These are phyloP conservation scores for Amphiprion clarkii DNA, from an alignment of 2,797 vertebrate species.

Conservation along the genomic window DNA sequence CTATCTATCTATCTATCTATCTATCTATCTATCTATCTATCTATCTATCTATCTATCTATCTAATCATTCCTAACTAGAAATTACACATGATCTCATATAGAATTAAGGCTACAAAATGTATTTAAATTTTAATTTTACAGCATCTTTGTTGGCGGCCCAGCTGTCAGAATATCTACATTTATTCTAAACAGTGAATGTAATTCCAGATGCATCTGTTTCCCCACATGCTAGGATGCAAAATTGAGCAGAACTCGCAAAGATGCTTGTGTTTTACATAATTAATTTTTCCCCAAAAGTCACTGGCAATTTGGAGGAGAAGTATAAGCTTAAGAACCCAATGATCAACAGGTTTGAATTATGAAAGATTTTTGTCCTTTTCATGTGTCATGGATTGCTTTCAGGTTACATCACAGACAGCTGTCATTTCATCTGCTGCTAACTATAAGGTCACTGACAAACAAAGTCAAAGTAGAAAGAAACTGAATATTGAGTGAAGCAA, in stretches of 20 bases:
- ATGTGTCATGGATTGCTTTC: conserved; percentile 36
- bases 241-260: not conserved
- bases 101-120: too few species aligned
- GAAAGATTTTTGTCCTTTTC: conserved; percentile 20
- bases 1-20: too few species aligned
- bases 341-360: conserved; percentile 1
- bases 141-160: not conserved
- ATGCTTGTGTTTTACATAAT: conserved; percentile 8
- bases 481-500: conserved; percentile 17
- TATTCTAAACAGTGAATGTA: too few species aligned
- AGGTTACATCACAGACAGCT: conserved; percentile 55
- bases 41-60: too few species aligned
- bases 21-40: too few species aligned
- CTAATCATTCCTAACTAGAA: too few species aligned
- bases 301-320: not conserved
- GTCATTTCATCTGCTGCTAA: conserved; percentile 44
- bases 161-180: not conserved
- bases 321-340: not conserved
- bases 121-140: too few species aligned
- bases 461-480: conserved; percentile 26
- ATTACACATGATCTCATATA: too few species aligned
- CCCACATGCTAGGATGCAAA: not conserved
- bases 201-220: not conserved
- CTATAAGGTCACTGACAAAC: conserved; percentile 31
- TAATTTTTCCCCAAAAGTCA: conserved; percentile 2